Percentiles rank a stretch among this genome's conserved stretches.
Evolutionary conservation across 2,113 vertebrate species (phyloP).

Genomic region (Oreochromis aureus): DNA sequence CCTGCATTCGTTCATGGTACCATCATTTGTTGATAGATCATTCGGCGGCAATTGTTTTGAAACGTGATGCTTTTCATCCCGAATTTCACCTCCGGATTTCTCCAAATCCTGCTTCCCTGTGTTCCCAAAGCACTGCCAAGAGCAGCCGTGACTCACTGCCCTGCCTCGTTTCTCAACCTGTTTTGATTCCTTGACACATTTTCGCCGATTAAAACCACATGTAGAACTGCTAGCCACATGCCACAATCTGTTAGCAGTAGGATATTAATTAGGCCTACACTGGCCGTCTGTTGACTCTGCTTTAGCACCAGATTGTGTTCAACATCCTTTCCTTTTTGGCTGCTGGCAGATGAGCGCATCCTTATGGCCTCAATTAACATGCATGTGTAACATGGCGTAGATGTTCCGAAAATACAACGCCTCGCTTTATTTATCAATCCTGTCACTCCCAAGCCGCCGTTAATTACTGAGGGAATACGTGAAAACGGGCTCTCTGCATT

Average conservation of each 20-base stretch:
- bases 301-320: conserved; percentile 55
- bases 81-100: neutral
- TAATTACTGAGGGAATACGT: neutral
- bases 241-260: conserved; percentile 48
- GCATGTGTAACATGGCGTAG: conserved; percentile 1
- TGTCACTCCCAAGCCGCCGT: neutral
- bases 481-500: neutral
- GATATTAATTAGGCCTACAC: conserved; percentile 56
- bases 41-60: neutral
- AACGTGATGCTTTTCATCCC: neutral
- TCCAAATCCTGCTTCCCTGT: neutral
- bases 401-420: conserved; percentile 27
- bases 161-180: neutral
- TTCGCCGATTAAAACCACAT: conserved; percentile 1
- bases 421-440: conserved; percentile 6
- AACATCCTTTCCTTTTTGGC: conserved; percentile 44
- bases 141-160: neutral
- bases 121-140: neutral
- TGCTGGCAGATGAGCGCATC: conserved; percentile 41
- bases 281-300: conserved; percentile 43
- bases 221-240: conserved; percentile 42
- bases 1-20: neutral
- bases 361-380: conserved; percentile 49
- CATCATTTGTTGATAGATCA: neutral
- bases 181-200: conserved; percentile 2